Percentiles rank a stretch among this genome's conserved stretches.
Conservation (phyloP, 2,797 vertebrate species). For the Vespertilio murinus region DNA sequence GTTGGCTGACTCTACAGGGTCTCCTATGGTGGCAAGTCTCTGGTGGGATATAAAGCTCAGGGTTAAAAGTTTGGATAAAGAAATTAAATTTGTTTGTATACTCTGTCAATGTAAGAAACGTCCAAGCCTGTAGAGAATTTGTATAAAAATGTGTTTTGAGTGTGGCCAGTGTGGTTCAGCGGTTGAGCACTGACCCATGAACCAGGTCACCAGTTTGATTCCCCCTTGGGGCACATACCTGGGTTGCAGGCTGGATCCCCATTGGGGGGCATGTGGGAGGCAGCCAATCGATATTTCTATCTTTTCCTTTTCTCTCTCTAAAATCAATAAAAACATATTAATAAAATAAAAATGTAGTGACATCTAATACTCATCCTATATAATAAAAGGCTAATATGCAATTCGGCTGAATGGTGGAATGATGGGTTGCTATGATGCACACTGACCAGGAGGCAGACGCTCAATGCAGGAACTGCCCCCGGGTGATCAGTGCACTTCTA, state of each 20-base stretch:
- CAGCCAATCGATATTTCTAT: neutral
- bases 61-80: neutral
- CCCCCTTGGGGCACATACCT: neutral
- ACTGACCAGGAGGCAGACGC: no score
- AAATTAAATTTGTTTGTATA: neutral
- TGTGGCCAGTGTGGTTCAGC: no score
- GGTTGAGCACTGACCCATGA: neutral
- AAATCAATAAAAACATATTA: neutral
- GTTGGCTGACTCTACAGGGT: neutral
- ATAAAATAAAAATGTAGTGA: neutral
- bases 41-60: neutral
- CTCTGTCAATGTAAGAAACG: neutral
- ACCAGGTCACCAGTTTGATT: neutral
- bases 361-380: neutral
- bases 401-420: no score
- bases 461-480: no score
- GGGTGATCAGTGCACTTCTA: no score
- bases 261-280: neutral
- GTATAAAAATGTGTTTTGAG: neutral
- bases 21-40: neutral
- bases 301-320: neutral
- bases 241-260: neutral
- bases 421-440: no score
- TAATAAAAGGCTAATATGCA: no score
- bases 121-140: neutral